Conservation (phyloP, 2,888 invertebrate species). For the Julus scanicus region DNA sequence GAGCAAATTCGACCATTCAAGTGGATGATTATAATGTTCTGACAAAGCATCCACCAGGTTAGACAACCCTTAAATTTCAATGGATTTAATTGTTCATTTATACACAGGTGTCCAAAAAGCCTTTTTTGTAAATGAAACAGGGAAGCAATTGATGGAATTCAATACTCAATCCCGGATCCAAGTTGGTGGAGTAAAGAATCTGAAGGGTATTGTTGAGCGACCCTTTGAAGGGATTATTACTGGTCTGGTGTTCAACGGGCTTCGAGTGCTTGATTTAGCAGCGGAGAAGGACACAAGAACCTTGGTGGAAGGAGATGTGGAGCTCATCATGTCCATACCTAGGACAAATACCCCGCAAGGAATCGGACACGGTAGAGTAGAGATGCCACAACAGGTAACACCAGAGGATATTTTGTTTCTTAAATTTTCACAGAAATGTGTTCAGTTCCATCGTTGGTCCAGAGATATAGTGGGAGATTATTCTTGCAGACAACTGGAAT, state of each 20-base stretch:
- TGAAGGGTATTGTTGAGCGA: constrained; percentile 77
- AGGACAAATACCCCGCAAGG: constrained; percentile 58
- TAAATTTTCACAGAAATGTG: too few species aligned
- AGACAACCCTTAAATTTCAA: constrained; percentile 59
- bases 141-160: constrained; percentile 85
- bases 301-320: constrained; percentile 83
- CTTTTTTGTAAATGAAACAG: constrained; percentile 68
- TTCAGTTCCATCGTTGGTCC: too few species aligned
- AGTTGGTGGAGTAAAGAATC: constrained; percentile 85
- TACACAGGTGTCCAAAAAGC: not conserved
- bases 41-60: constrained; percentile 86
- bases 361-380: constrained; percentile 56
- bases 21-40: constrained; percentile 90
- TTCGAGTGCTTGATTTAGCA: constrained; percentile 81
- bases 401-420: too few species aligned
- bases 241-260: constrained; percentile 88
- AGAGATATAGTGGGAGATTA: constrained; percentile 44
- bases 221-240: constrained; percentile 89
- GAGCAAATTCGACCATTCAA: constrained; percentile 90
- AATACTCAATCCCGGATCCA: constrained; percentile 91
- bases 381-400: constrained; percentile 70
- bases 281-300: constrained; percentile 84
- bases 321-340: constrained; percentile 66
- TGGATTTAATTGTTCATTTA: not conserved
- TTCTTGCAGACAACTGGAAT: constrained; percentile 59